Base-by-base conservation (phyloP, 2,797 vertebrate species). In the Australoheros facetus region DNA sequence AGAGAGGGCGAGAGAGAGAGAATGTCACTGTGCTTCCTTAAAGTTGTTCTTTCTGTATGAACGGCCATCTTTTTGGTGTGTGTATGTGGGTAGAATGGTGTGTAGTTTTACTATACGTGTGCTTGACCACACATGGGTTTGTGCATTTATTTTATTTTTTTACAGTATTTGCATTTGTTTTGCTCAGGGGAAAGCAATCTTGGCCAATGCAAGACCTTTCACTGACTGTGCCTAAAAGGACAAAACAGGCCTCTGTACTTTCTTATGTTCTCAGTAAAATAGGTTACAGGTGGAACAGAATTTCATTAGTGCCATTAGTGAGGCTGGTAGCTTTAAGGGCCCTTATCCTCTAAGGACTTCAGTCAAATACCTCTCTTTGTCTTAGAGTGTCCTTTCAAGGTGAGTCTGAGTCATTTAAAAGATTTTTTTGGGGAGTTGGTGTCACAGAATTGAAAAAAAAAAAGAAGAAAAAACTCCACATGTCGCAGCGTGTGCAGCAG, bases 21-120 rank as follows among this genome's bases (percentile, higher is more conserved):
- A 91, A 90, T 90, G 84, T 82, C 86, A 87, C 85, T 3, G 34
- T 45, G 79, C 76, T 73, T 84, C 26, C 14, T n/a, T 56, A 77
- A 69, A 77, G 86, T 77, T 56, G 66, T 59, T 79, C 21, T 73
- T 54, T 77, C 56, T 78, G 45, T n/a, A 32, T 77, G 54, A 30
- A 30, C 53, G 42, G 12, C 57, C 60, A 72, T 72, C 28, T 55
- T 51, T 64, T 56, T 7, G 45, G 42, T 32, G 64, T 19, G 28
- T 57, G 48, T 73, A 32, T 58, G 34, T 73, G 57, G n/a, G 26
- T 53, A 11, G 64, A 69, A 32, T 53, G 3, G 64, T 69, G 11
- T 53, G 64, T 53, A 11, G 23, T 21, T 45, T 56, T 37, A 45
- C n/a, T 3, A 48, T 71, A 26, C 53, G 51, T 26, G 17, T 19